phyloP scores from a whole-genome alignment of 2,888 invertebrate genomes.

The Lathronympha strigana region DNA sequence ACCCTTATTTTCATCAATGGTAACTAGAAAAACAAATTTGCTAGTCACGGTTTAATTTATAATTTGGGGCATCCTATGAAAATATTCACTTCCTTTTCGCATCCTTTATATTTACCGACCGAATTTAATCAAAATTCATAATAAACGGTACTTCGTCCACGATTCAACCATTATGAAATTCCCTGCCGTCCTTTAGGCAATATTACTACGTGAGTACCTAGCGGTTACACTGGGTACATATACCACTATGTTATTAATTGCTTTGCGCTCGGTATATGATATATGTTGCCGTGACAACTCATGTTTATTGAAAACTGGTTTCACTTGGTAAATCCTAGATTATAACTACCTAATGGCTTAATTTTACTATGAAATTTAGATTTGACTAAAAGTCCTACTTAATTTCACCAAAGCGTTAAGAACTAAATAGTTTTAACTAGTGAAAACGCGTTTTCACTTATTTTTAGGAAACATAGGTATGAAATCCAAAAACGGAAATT shows the following conservation, averaged over 20 bases:
- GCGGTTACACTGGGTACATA: constrained; percentile 15
- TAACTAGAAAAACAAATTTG: background rate
- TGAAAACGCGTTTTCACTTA: too few species aligned
- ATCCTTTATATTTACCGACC: constrained; percentile 30
- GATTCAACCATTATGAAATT: constrained; percentile 37
- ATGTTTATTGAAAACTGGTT: too few species aligned
- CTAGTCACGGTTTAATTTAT: background rate
- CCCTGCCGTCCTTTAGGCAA: constrained; percentile 35
- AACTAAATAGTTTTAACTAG: too few species aligned
- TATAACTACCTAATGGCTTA: background rate
- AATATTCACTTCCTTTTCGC: constrained; percentile 1
- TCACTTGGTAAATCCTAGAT: too few species aligned
- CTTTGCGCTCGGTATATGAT: background rate
- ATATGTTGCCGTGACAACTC: background rate
- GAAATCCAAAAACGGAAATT: too few species aligned
- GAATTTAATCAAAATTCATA: constrained; percentile 40
- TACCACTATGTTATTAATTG: constrained; percentile 2
- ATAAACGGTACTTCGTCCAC: constrained; percentile 32
- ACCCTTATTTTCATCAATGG: background rate
- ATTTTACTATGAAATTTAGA: too few species aligned
- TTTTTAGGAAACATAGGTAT: too few species aligned
- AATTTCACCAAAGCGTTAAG: too few species aligned
- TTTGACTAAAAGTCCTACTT: too few species aligned
- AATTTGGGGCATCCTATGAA: background rate
- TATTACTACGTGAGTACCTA: constrained; percentile 32